Evolutionary conservation across 2,888 invertebrate species (phyloP), one percentile per base, ranked within the genome.

Genomic region (Andricus curvator): DNA sequence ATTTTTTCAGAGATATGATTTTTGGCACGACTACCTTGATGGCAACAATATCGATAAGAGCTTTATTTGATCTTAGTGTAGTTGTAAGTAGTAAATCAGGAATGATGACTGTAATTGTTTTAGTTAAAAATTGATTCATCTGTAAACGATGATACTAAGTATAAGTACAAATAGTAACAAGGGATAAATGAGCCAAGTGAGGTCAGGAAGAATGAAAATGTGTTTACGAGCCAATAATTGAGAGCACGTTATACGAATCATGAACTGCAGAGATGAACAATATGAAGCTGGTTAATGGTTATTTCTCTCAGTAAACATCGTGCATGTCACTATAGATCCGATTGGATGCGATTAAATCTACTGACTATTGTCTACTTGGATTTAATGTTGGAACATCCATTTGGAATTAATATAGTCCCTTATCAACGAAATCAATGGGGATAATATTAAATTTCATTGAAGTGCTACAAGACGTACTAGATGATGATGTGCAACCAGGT

Each of bases 221-320:
- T 64, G 64, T 64, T 64, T 64, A 64, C 64, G 64, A 64, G 64
- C 17, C 17, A 64, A 64, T 64, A 64, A 64, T 64, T 64, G 64
- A 64, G 64, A 64, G 64, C 64, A 29, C 29, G 64, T 64, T 64
- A 62, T 67, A 20, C 37, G 67, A 67, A 37, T 67, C 67, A 22
- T 67, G 67, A 67, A 4, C 67, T n/a, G 41, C 22, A 37, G n/a
- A 67, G 67, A 41, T 67, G 37, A 41, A 41, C 22, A 67, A 37
- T 65, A 29, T 17, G 64, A 17, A 65, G n/a, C n/a, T 60, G 22
- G 22, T 60, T 60, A 60, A 22, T 64, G 64, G 17, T 8, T 64
- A 64, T 6, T 29, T 29, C 64, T 64, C 64, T 64, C 29, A 64
- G 29, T 64, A 67, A 67, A 67, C n/a, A 67, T 67, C 41, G 44